These are phyloP conservation scores for Pelobates cultripes DNA, from an alignment of 2,797 vertebrate species.

Conservation along the genomic window DNA sequence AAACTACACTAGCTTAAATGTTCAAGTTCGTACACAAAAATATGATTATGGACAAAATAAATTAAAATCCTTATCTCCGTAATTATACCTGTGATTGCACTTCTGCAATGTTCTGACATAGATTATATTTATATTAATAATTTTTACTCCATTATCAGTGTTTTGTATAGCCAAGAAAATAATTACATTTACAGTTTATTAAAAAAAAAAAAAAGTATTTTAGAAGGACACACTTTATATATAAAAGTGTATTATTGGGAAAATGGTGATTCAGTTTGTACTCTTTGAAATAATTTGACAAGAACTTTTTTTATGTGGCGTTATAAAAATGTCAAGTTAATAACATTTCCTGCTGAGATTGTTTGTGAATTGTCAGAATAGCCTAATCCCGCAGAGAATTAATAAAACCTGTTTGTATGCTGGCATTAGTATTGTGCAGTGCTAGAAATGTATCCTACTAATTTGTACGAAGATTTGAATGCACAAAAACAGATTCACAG, in stretches of 20 bases:
- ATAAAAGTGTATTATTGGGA: background rate
- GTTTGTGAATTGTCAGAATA: background rate
- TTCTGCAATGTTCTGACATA: too few species aligned
- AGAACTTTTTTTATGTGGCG: background rate
- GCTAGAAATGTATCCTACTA: background rate
- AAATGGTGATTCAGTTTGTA: background rate
- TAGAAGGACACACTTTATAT: background rate
- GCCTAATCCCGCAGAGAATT: background rate
- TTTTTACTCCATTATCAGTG: background rate
- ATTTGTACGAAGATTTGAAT: slow-evolving; percentile 11
- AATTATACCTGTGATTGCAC: too few species aligned
- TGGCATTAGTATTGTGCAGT: background rate
- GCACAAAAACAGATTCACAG: background rate
- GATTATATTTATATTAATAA: too few species aligned
- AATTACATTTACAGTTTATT: background rate
- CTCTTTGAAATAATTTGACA: slow-evolving; percentile 1
- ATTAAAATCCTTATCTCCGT: too few species aligned
- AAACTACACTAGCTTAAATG: too few species aligned
- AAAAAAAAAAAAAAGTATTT: background rate
- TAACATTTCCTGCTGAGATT: background rate
- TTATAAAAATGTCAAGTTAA: background rate
- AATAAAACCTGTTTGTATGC: slow-evolving; percentile 3
- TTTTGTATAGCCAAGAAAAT: background rate
- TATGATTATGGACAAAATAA: too few species aligned
- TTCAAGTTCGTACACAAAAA: too few species aligned